Conservation (phyloP, 2,797 vertebrate genomes). For the Tauraco hartlaubi region DNA sequence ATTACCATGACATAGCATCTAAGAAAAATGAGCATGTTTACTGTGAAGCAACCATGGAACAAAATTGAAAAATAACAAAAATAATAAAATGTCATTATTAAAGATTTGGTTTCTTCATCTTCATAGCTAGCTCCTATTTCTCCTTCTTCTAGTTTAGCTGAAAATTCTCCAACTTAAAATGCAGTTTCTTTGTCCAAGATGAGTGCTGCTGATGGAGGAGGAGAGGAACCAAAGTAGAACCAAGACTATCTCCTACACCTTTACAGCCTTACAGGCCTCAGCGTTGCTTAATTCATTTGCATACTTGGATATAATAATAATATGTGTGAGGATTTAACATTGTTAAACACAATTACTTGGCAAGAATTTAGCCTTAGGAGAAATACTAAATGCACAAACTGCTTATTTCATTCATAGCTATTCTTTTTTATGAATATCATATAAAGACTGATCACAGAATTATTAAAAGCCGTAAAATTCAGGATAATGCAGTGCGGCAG, state of each 20-base stretch:
- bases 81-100: not conserved
- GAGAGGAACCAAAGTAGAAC: not conserved
- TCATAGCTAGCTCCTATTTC: not conserved
- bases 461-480: not conserved
- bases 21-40: not conserved
- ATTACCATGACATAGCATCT: not conserved
- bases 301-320: not conserved
- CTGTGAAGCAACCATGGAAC: not conserved
- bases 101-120: not conserved
- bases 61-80: not conserved
- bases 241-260: not conserved
- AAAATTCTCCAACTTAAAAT: not conserved
- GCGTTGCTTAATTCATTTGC: not conserved
- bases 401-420: not conserved
- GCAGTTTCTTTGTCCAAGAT: not conserved
- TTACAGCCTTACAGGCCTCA: not conserved
- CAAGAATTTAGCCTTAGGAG: not conserved
- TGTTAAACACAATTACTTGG: not conserved
- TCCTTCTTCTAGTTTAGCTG: not conserved
- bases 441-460: not conserved
- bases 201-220: not conserved
- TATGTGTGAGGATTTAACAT: not conserved
- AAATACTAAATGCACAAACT: not conserved
- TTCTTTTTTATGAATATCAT: not conserved
- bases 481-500: not conserved